Evolutionary conservation across 2,797 vertebrate species (phyloP).

Genomic region (Nothura maculosa): DNA sequence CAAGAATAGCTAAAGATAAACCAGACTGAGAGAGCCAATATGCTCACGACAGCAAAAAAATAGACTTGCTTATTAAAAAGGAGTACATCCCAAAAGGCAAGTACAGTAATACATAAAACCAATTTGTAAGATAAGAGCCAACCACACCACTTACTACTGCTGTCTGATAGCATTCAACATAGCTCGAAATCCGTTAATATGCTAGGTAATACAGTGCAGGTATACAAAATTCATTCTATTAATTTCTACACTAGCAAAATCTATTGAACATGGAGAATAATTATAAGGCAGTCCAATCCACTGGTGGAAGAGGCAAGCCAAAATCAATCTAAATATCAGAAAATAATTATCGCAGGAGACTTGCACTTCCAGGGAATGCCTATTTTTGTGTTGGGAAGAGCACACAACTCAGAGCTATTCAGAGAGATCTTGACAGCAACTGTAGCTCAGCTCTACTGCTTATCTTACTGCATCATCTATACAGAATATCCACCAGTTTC

Average conservation of each 20-base stretch:
- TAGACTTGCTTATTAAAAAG: constrained; percentile 51
- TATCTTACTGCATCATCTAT: constrained; percentile 15
- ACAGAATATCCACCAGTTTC: constrained; percentile 23
- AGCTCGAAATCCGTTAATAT: constrained; percentile 56
- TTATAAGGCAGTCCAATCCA: constrained; percentile 37
- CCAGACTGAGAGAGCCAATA: not conserved
- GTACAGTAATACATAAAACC: constrained; percentile 38
- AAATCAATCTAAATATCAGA: constrained; percentile 39
- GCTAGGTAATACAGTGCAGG: constrained; percentile 2
- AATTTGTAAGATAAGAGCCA: constrained; percentile 68
- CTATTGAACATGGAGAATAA: constrained; percentile 35
- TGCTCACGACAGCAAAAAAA: constrained; percentile 47
- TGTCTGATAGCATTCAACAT: constrained; percentile 59
- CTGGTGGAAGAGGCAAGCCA: constrained; percentile 33
- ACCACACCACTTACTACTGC: constrained; percentile 29
- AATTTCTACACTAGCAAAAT: constrained; percentile 59
- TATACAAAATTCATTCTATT: constrained; percentile 70
- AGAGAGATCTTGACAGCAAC: constrained; percentile 51
- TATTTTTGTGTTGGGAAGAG: constrained; percentile 44
- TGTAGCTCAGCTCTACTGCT: not conserved
- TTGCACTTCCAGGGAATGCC: constrained; percentile 46
- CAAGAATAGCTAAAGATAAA: not conserved
- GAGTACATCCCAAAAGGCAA: constrained; percentile 35
- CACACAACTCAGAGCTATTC: constrained; percentile 42
- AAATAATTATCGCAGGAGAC: constrained; percentile 35